Conservation (phyloP, 2,113 vertebrate species). For the Bujurquina vittata region DNA sequence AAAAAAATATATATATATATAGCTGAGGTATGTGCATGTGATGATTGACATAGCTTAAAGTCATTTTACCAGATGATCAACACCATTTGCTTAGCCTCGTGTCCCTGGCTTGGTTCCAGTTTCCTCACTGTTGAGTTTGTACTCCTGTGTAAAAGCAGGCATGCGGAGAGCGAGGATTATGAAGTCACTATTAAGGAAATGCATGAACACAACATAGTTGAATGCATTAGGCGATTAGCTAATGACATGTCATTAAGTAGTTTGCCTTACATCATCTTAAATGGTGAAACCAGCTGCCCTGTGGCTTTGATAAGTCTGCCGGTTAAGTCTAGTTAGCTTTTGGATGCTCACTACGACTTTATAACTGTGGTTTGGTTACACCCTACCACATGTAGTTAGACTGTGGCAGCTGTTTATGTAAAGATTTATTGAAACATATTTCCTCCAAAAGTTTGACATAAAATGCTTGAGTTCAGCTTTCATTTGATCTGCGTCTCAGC, state of each 20-base stretch:
- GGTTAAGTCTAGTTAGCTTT: conserved; percentile 9
- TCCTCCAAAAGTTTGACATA: background rate
- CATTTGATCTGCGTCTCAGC: background rate
- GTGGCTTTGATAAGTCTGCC: conserved; percentile 16
- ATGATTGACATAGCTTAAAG: conserved; percentile 62
- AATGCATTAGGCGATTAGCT: conserved; percentile 34
- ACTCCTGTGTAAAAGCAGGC: conserved; percentile 18
- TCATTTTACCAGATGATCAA: conserved; percentile 59
- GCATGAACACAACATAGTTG: conserved; percentile 31
- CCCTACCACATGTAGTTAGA: conserved; percentile 4
- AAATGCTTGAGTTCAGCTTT: background rate
- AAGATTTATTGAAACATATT: background rate
- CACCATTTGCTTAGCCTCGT: conserved; percentile 23
- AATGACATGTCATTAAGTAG: conserved; percentile 58
- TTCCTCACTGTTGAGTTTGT: conserved; percentile 32
- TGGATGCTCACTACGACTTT: background rate
- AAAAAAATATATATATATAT: background rate
- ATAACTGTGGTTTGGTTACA: background rate
- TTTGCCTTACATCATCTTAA: conserved; percentile 48
- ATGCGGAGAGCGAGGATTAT: conserved; percentile 53
- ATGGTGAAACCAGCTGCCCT: conserved; percentile 31
- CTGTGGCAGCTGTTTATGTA: conserved; percentile 1
- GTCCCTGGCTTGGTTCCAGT: conserved; percentile 47
- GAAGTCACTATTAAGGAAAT: conserved; percentile 49
- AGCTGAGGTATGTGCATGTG: conserved; percentile 21